phyloP scores from a whole-genome alignment of 2,888 invertebrate species.

The Sycophila texana region DNA sequence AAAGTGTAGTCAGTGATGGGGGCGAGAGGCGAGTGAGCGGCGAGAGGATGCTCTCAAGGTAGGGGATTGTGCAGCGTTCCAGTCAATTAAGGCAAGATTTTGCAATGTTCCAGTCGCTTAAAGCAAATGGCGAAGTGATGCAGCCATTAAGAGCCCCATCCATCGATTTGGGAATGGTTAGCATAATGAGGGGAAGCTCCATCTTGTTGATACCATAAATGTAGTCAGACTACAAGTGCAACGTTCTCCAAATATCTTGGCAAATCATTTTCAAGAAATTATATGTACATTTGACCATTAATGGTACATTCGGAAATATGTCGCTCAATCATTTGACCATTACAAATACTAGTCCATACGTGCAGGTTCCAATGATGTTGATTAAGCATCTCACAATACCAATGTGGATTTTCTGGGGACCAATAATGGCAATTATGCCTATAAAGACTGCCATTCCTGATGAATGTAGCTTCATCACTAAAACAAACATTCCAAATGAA shows the following conservation, averaged over 20 bases:
- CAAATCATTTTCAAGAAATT: not conserved
- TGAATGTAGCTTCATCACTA: no score
- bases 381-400: not conserved
- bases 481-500: no score
- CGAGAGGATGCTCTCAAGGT: no score
- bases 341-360: not conserved
- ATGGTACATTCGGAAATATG: slow-evolving; percentile 3
- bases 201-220: not conserved
- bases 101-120: slow-evolving; percentile 40
- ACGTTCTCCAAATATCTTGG: not conserved
- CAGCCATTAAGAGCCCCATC: not conserved
- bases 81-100: slow-evolving; percentile 57
- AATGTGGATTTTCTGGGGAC: no score
- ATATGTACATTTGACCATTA: not conserved
- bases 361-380: not conserved
- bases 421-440: no score
- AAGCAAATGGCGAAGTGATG: not conserved
- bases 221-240: no score
- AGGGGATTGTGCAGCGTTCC: no score
- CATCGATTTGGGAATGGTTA: not conserved
- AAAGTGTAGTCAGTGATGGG: no score
- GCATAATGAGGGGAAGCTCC: not conserved
- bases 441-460: no score
- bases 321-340: not conserved
- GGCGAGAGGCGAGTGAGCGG: no score